Base-by-base conservation (phyloP, 2,113 vertebrate genomes). In the Oceanites oceanicus region DNA sequence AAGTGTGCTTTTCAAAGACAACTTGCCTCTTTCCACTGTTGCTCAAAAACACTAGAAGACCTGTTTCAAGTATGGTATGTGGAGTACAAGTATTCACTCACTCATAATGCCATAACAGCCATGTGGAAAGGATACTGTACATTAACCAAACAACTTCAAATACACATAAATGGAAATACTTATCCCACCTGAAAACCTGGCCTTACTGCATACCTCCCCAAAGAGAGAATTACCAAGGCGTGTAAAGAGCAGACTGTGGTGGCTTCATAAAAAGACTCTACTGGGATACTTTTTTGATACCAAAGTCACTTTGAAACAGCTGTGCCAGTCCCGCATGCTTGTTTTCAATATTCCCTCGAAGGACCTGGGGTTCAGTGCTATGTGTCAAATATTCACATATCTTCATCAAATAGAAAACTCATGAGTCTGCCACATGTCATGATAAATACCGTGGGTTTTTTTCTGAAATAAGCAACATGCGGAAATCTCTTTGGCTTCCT, bases 221-320 rank as follows among this genome's bases (percentile, higher is more conserved):
- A 65, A 81, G 25, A n/a, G 18, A 22, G 32, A 88, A 42, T 8
- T 32, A 65, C 42, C 19, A 55, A 61, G 15, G 45, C 47, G 38
- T 18, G 17, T 4, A 55, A 90, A 27, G 25, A 88, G 53, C 50
- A 67, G 58, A n/a, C 15, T 52, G 44, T 6, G 22, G 34, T 2
- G 1, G 44, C 47, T 83, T 90, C 59, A 47, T 20, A 8, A 29
- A 77, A 80, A 68, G 36, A 38, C 32, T 79, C 70, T 53, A n/a
- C 44, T 61, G 90, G 70, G 74, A 92, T 59, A 53, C 20, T 32
- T n/a, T 65, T 91, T 74, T 81, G 50, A 81, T 86, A 79, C 66
- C 68, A 77, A 74, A 78, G 70, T 77, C 25, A 77, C 79, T 94
- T 88, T 92, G 65, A 92, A 94, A 82, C 62, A 97, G 78, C 59